A percentile compares a stretch with the other conserved stretches of the same genome.
phyloP scores from a whole-genome alignment of 2,888 invertebrate genomes.

The Brachyopa scutellaris region DNA sequence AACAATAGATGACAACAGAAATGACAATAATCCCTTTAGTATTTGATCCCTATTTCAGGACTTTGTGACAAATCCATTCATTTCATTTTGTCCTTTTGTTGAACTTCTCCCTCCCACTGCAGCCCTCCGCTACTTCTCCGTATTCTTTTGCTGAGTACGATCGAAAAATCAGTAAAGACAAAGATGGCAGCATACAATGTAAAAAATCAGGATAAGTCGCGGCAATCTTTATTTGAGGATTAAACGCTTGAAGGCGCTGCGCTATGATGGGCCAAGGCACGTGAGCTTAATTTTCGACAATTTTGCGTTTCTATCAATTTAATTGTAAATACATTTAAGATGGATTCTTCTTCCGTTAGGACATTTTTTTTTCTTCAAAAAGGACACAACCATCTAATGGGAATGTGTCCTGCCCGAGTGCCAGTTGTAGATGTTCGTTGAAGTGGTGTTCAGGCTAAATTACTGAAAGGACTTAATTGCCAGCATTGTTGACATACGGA shows the following conservation, averaged over 20 bases:
- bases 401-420: background rate
- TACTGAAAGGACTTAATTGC: constrained; percentile 22
- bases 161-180: constrained; percentile 6
- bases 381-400: background rate
- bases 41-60: constrained; percentile 33
- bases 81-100: constrained; percentile 30
- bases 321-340: background rate
- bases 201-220: constrained; percentile 2
- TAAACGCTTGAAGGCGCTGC: constrained; percentile 5
- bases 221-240: constrained; percentile 28
- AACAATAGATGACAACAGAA: constrained; percentile 36
- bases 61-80: constrained; percentile 39
- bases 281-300: constrained; percentile 1
- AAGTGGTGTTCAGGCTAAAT: constrained; percentile 5
- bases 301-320: background rate
- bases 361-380: background rate
- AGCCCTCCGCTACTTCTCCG: background rate
- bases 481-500: background rate
- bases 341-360: too few relatives aligned
- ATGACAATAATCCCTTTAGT: constrained; percentile 46
- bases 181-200: too few relatives aligned
- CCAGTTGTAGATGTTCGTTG: too few relatives aligned
- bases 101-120: background rate
- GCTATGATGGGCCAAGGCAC: background rate
- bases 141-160: background rate